Evolutionary conservation across 2,113 vertebrate species (phyloP), one percentile per base, ranked within the genome.

Genomic region (Chascanopsetta lugubris): DNA sequence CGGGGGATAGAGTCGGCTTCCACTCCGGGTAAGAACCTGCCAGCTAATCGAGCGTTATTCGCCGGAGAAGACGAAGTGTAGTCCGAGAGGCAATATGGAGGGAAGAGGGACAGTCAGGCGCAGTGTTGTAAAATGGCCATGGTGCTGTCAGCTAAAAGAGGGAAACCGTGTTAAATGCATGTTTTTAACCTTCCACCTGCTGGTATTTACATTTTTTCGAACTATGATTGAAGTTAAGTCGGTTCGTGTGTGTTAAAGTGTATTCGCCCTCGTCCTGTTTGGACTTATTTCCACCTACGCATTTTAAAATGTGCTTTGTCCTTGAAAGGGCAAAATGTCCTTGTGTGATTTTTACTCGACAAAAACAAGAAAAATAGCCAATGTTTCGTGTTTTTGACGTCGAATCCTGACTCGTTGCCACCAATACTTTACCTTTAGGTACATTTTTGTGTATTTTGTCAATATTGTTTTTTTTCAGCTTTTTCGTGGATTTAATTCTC

Each of bases 251-350:
- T 72, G 36, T 49, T 64, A 15, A 25, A 32, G 34, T 5, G 15
- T 26, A 21, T 83, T 88, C 75, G 55, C 83, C 50, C 42, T 57
- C 49, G 61, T 82, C 32, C 42, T 75, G 29, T 86, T 83, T 48
- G 43, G 76, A 80, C 65, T 82, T 85, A 67, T 87, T 85, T 81
- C 67, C 76, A 85, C 75, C 91, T 93, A 91, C 93, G 93, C 93
- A 94, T 90, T 93, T n/a, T 92, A 90, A 91, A 91, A 93, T 87
- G 54, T 87, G 84, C 93, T 93, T 94, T 94, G 93, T 94, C 93
- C 93, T 94, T 94, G 92, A 90, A 78, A 88, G 88, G 90, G 77
- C 89, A 90, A 86, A n/a, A 89, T 88, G 91, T 87, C 85, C 89
- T 87, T 90, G 87, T 85, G 22, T 80, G 64, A 66, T 70, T 88